A percentile compares a stretch with the other conserved stretches of the same genome.
Evolutionary conservation across 2,888 invertebrate species (phyloP).

Genomic region (Hipparchia semele): DNA sequence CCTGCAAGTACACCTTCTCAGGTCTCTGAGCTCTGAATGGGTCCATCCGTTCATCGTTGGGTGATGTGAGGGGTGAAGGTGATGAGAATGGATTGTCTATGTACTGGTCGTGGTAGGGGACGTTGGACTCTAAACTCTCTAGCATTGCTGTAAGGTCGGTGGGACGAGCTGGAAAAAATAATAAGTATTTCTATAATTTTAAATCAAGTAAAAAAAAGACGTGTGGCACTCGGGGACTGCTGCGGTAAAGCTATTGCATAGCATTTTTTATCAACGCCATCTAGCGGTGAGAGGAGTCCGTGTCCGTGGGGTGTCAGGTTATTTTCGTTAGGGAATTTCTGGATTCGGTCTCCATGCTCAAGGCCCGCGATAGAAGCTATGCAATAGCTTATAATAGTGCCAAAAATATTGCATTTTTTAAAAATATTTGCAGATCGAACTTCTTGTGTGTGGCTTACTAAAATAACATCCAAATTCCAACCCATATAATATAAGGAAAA

Average conservation of each 20-base stretch:
- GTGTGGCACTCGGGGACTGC: too few species aligned
- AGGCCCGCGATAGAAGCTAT: too few species aligned
- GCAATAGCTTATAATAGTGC: too few species aligned
- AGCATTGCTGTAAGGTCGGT: conserved; percentile 75
- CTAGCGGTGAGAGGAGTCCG: too few species aligned
- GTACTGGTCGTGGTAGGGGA: conserved; percentile 73
- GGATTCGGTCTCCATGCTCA: too few species aligned
- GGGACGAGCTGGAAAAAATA: conserved; percentile 61
- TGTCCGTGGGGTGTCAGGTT: too few species aligned
- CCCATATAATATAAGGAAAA: too few species aligned
- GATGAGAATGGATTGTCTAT: conserved; percentile 81
- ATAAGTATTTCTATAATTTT: not conserved
- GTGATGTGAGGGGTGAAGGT: conserved; percentile 77
- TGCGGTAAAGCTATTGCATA: too few species aligned
- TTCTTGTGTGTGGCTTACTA: too few species aligned
- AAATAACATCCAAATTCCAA: too few species aligned
- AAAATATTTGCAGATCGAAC: not conserved
- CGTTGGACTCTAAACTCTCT: conserved; percentile 68
- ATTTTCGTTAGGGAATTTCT: too few species aligned
- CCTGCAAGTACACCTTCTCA: conserved; percentile 77
- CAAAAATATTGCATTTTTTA: not conserved
- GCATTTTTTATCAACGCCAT: too few species aligned
- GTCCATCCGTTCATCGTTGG: conserved; percentile 71
- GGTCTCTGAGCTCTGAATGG: conserved; percentile 67
- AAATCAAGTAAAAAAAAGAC: not conserved